Conservation (phyloP, 2,113 vertebrate species). For the Hypocryptadius cinnamomeus region DNA sequence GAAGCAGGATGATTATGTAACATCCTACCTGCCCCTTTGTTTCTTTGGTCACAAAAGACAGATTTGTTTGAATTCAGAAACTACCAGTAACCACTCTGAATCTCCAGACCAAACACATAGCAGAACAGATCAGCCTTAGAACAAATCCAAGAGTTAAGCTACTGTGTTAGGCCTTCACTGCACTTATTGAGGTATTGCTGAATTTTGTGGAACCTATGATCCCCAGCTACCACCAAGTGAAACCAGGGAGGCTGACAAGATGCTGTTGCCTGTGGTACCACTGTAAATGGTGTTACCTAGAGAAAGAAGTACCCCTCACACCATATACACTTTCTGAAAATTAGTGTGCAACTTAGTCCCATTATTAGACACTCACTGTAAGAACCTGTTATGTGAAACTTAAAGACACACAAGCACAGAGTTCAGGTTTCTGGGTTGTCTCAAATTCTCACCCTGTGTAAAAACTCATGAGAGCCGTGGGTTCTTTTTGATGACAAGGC, state of each 20-base stretch:
- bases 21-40: neutral
- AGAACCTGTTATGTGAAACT: neutral
- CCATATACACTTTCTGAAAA: neutral
- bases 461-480: neutral
- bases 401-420: neutral
- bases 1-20: neutral
- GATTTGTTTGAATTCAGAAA: neutral
- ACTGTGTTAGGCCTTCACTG: neutral
- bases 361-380: neutral
- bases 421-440: neutral
- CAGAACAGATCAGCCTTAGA: neutral
- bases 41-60: neutral
- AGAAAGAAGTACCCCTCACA: neutral
- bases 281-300: neutral
- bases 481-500: neutral
- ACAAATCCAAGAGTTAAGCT: neutral
- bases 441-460: neutral
- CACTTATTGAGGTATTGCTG: neutral
- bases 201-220: neutral
- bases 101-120: neutral
- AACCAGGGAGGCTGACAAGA: neutral
- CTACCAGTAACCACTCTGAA: neutral
- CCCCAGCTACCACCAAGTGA: neutral
- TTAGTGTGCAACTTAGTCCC: neutral
- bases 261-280: neutral